Percentiles rank a stretch among this genome's conserved stretches.
These are phyloP conservation scores for Tapirus indicus DNA, from an alignment of 2,797 vertebrate genomes.

Conservation along the genomic window DNA sequence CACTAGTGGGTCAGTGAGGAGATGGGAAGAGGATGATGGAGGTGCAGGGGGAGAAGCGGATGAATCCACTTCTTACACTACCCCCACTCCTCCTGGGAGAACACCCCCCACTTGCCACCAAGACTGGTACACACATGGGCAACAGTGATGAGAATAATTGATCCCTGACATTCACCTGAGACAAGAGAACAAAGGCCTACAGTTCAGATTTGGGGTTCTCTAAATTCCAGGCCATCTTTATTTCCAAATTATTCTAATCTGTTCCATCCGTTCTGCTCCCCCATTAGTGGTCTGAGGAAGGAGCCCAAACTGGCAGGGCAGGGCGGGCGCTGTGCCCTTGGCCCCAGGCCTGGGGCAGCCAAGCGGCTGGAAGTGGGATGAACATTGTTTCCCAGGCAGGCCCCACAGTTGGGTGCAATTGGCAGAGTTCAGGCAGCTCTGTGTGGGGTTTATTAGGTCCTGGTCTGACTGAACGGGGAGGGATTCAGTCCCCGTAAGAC, in stretches of 20 bases:
- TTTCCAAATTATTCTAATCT: neutral
- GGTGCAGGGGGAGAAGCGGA: neutral
- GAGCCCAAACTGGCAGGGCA: neutral
- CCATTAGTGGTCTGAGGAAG: neutral
- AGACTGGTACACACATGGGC: neutral
- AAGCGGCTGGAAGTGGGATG: neutral
- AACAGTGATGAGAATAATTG: too few species aligned
- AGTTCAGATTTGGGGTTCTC: neutral
- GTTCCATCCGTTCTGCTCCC: neutral
- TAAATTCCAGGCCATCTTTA: neutral
- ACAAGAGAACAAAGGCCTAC: neutral
- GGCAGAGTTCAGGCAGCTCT: neutral
- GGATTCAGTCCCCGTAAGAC: neutral
- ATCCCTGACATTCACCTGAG: neutral
- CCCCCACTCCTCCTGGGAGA: neutral
- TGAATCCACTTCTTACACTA: neutral
- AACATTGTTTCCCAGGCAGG: conserved; percentile 11
- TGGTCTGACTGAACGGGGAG: neutral
- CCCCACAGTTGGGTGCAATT: neutral
- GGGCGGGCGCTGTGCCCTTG: neutral
- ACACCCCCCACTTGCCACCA: neutral
- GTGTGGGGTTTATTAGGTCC: neutral
- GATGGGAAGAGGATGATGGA: neutral
- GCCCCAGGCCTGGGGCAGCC: neutral
- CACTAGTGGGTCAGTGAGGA: too few species aligned